Evolutionary conservation across 2,888 invertebrate species (phyloP).

Genomic region (Crepidodera aurea): DNA sequence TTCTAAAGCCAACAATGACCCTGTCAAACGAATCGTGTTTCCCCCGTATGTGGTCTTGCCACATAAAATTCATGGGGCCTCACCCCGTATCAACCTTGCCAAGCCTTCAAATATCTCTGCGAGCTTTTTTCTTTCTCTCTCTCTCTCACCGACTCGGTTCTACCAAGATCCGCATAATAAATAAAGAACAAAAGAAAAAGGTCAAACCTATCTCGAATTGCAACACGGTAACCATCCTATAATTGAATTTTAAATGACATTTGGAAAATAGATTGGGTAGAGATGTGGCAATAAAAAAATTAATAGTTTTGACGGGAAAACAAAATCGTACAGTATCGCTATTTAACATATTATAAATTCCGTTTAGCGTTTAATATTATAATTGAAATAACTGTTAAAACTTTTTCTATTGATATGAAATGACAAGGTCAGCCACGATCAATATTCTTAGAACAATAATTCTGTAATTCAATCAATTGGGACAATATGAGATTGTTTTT

Average conservation of each 20-base stretch:
- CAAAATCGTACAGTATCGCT: no score
- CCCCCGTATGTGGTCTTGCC: not conserved
- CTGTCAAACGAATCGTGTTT: not conserved
- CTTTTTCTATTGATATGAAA: no score
- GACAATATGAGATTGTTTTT: no score
- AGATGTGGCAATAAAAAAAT: no score
- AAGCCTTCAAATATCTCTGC: slow-evolving; percentile 39
- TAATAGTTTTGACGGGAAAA: no score
- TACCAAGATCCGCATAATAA: slow-evolving; percentile 23
- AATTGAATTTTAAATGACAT: slow-evolving; percentile 30
- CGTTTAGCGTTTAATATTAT: no score
- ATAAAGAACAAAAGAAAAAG: slow-evolving; percentile 30
- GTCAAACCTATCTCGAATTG: slow-evolving; percentile 31
- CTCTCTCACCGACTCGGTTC: not conserved
- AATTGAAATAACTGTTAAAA: no score
- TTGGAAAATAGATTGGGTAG: slow-evolving; percentile 9
- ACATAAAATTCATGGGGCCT: slow-evolving; percentile 25
- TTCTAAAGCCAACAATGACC: no score
- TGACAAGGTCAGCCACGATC: no score
- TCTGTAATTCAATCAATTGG: no score
- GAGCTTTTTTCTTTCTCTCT: slow-evolving; percentile 21
- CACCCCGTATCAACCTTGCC: slow-evolving; percentile 40
- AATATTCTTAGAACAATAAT: no score
- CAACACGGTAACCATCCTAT: slow-evolving; percentile 24
- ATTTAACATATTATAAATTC: no score